phyloP scores from a whole-genome alignment of 2,888 invertebrate genomes.

The Ophion costatus region DNA sequence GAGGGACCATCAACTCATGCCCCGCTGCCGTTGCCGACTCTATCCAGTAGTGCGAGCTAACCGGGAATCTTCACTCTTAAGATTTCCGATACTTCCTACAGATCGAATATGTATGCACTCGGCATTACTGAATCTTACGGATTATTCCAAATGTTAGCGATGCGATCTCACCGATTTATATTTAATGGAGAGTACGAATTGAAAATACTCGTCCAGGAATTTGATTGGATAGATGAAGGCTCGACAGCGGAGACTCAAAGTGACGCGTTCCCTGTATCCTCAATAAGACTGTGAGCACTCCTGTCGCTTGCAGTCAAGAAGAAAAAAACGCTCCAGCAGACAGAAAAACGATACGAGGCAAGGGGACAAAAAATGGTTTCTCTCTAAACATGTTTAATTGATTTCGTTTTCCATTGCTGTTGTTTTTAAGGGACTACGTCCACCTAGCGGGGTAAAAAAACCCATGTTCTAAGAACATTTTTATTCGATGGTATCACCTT shows the following conservation, averaged over 20 bases:
- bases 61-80: constrained; percentile 12
- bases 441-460: no score
- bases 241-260: constrained; percentile 25
- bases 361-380: no score
- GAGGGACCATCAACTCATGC: constrained; percentile 40
- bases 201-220: neutral
- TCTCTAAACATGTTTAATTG: no score
- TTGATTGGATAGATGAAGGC: neutral
- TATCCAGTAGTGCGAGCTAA: constrained; percentile 19
- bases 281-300: neutral
- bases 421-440: no score
- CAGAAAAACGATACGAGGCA: no score
- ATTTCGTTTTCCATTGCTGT: no score
- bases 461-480: no score
- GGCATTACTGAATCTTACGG: constrained; percentile 34
- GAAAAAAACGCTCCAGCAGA: no score
- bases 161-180: constrained; percentile 62
- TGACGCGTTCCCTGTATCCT: neutral
- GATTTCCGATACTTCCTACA: constrained; percentile 4
- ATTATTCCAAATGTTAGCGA: constrained; percentile 35
- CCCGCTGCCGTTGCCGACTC: constrained; percentile 28
- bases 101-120: neutral
- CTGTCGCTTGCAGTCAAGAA: no score
- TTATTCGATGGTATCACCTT: no score
- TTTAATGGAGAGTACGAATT: neutral